phyloP scores from a whole-genome alignment of 2,113 vertebrate species.

The Anhinga rufa region DNA sequence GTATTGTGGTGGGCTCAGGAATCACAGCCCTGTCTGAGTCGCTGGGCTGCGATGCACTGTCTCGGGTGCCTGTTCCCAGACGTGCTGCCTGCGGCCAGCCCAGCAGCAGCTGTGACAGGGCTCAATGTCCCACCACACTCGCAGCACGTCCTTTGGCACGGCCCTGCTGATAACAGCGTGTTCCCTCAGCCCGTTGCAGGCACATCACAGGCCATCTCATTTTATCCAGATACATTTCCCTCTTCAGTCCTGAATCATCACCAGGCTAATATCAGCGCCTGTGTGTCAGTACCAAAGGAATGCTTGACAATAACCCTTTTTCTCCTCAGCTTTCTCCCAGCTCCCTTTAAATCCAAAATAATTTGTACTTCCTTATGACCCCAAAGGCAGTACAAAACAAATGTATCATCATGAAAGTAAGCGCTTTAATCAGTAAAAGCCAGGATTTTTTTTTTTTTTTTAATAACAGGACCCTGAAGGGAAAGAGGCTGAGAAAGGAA shows the following conservation, averaged over 20 bases:
- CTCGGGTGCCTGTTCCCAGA: background rate
- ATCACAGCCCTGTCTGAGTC: background rate
- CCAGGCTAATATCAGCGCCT: background rate
- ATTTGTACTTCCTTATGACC: slow-evolving; percentile 3
- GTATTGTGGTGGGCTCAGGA: background rate
- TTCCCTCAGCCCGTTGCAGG: background rate
- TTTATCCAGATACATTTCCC: background rate
- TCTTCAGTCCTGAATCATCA: background rate
- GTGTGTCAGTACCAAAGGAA: background rate
- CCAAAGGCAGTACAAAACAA: slow-evolving; percentile 5
- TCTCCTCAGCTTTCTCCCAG: background rate
- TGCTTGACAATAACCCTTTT: background rate
- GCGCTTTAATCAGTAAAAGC: background rate
- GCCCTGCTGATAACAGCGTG: background rate
- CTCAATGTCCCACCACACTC: background rate
- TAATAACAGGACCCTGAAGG: background rate
- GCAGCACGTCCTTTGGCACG: background rate
- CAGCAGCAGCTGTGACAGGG: background rate
- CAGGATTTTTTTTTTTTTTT: background rate
- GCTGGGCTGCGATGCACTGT: accelerated
- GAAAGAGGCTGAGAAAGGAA: slow-evolving; percentile 10
- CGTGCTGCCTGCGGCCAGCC: background rate
- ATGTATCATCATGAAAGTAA: background rate
- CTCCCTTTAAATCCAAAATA: background rate
- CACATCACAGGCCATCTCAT: background rate